Base-by-base conservation (phyloP, 2,888 invertebrate species). In the Dinocampus coccinellae region DNA sequence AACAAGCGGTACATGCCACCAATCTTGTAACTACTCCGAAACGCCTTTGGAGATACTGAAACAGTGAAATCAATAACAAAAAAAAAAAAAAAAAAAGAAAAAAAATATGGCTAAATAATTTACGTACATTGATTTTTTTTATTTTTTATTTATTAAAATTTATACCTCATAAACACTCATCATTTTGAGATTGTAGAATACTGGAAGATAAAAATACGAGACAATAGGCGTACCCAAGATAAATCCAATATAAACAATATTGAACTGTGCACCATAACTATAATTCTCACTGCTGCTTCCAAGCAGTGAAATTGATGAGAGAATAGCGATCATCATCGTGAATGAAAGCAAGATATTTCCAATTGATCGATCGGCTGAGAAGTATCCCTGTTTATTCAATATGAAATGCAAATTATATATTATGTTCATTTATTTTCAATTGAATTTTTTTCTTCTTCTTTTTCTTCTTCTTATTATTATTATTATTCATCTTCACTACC, bases 321-420 rank as follows among this genome's bases (percentile, higher is more conserved):
- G 95, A 85, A 97, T 97, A 52, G 96, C 95, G n/a, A 96, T 96
- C 94, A 97, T 95, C 71, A 97, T 87, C 1, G 96, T 96, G 76
- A 97, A 94, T 3, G 96, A 94, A 0, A 97, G 95, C 0, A 97
- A 95, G 7, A 89, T 85, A 78, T 94, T 90, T 6, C 93, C 91
- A 93, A 97, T 94, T 75, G 93, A 94, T 72, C 92, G 91, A 83
- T 95, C 92, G 0, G 95, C 97, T 69, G 95, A 86, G 72, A 97
- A 90, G 83, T 95, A 97, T 88, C 96, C 96, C 92, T 94, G 88
- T 53, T 26, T 39, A 6, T 13, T 16, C 2, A 11, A 36, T 24
- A 26, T 0, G 57, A 33, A 57, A 24, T 16, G 36, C 22, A 57
- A 65, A 63, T 63, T 3, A 52, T 26, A n/a, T 7, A 10, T 16